Evolutionary conservation across 2,888 invertebrate genomes (phyloP).

Genomic region (Papilio demoleus): DNA sequence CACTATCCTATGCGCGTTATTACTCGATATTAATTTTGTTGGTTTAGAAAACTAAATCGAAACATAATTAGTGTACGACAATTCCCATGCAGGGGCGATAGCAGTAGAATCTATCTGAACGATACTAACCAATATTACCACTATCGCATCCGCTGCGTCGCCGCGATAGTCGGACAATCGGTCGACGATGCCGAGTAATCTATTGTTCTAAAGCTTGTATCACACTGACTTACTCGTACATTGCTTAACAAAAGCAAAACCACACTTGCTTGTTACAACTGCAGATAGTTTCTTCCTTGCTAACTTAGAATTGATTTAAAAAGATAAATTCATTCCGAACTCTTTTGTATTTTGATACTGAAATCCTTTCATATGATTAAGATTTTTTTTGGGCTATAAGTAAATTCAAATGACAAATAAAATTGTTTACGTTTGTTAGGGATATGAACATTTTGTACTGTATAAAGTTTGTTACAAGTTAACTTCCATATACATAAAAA

Average conservation of each 20-base stretch:
- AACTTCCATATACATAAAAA: no score
- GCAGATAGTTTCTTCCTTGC: background rate
- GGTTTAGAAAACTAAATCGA: background rate
- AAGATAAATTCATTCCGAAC: no score
- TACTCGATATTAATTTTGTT: no score
- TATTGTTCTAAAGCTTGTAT: conserved; percentile 63
- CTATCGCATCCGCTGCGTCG: conserved; percentile 73
- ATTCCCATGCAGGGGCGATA: conserved; percentile 72
- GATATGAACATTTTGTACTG: no score
- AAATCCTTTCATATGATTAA: no score
- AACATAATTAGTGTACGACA: conserved; percentile 47
- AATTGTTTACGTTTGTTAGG: no score
- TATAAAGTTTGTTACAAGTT: no score
- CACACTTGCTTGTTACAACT: background rate
- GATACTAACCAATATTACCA: conserved; percentile 74
- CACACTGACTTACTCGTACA: conserved; percentile 34
- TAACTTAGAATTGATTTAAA: background rate
- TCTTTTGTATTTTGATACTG: no score
- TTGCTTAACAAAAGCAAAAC: background rate
- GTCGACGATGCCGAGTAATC: conserved; percentile 63
- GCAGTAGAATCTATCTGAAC: conserved; percentile 66
- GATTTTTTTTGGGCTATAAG: no score
- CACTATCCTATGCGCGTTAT: no score
- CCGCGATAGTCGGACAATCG: conserved; percentile 64
- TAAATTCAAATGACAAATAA: no score